These are phyloP conservation scores for Sipha maydis DNA, from an alignment of 2,888 invertebrate genomes.

Conservation along the genomic window DNA sequence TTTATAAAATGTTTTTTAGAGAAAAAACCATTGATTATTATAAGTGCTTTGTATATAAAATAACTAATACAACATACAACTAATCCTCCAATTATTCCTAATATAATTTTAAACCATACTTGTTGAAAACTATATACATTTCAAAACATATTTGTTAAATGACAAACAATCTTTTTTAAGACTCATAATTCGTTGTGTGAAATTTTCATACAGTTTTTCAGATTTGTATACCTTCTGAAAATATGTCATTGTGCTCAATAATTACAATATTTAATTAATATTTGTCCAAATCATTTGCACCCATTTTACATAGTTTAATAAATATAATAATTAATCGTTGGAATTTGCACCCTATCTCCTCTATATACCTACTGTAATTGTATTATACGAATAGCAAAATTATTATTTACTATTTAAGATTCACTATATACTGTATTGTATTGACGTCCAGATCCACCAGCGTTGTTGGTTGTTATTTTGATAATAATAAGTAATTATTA, in stretches of 20 bases:
- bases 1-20: slow-evolving; percentile 7
- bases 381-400: slow-evolving; percentile 22
- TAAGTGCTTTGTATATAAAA: background rate
- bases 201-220: background rate
- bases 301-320: background rate
- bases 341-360: slow-evolving; percentile 7
- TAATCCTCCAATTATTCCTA: background rate
- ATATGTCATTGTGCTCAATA: slow-evolving; percentile 32
- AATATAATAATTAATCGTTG: background rate
- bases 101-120: background rate
- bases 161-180: background rate
- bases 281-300: slow-evolving; percentile 11
- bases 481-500: slow-evolving; percentile 39
- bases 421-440: slow-evolving; percentile 30
- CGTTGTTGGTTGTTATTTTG: slow-evolving; percentile 55
- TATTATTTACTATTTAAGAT: slow-evolving; percentile 32
- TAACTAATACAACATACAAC: background rate
- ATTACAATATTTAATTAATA: background rate
- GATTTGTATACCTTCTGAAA: background rate
- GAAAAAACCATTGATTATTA: background rate
- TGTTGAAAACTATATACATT: background rate
- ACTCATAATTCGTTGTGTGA: background rate
- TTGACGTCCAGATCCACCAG: slow-evolving; percentile 44
- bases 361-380: background rate
- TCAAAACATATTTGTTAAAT: background rate